A percentile compares a stretch with the other conserved stretches of the same genome.
Conservation (phyloP, 2,888 invertebrate species). For the Temnothorax rugatulus region DNA sequence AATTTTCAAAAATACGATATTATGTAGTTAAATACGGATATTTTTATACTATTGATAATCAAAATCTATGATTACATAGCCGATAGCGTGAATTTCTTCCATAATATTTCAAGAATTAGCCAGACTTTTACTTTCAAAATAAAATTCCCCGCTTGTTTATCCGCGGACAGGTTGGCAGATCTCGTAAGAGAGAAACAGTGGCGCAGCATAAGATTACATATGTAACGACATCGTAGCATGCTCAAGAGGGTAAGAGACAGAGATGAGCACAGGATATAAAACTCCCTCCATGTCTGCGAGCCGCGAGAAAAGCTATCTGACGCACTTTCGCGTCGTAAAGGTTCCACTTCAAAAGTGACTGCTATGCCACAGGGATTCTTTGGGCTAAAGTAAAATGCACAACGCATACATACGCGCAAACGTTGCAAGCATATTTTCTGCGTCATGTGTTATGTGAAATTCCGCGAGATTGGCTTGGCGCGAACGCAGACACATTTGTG, state of each 20-base stretch:
- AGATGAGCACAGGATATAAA: conserved; percentile 23
- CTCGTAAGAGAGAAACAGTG: background rate
- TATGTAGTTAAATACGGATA: background rate
- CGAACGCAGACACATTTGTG: background rate
- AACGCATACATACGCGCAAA: background rate
- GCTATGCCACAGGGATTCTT: conserved; percentile 13
- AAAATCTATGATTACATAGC: background rate
- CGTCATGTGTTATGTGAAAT: conserved; percentile 1
- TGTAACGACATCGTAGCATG: conserved; percentile 15
- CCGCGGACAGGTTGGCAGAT: background rate
- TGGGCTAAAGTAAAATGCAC: conserved; percentile 22
- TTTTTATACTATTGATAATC: background rate
- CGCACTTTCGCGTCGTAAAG: conserved; percentile 22
- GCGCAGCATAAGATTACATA: conserved; percentile 34
- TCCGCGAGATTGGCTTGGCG: background rate
- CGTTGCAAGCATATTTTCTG: background rate
- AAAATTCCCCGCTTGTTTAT: conserved; percentile 22
- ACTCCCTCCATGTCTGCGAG: background rate
- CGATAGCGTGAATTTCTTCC: background rate
- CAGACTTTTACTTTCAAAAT: background rate
- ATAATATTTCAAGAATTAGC: conserved; percentile 3
- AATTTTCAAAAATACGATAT: background rate
- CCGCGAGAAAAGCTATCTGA: conserved; percentile 17
- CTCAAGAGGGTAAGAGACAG: background rate
- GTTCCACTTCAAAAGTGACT: conserved; percentile 33